A percentile compares a stretch with the other conserved stretches of the same genome.
These are phyloP conservation scores for Amorpha juglandis DNA, from an alignment of 2,888 invertebrate genomes.

Conservation along the genomic window DNA sequence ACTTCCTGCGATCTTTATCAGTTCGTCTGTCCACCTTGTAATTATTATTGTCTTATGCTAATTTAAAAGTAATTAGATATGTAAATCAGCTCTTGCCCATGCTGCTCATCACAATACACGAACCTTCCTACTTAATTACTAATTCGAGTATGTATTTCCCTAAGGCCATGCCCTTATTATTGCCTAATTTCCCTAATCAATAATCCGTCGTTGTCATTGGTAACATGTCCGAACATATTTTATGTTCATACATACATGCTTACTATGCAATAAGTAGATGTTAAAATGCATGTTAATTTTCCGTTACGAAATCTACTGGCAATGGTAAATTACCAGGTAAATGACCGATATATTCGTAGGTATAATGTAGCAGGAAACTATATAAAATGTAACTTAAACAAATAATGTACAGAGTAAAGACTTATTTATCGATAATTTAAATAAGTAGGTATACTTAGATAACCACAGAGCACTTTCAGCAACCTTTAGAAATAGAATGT, in stretches of 20 bases:
- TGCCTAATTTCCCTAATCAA: constrained; percentile 14
- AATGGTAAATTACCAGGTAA: constrained; percentile 5
- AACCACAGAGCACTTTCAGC: too few relatives aligned
- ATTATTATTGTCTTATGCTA: too few relatives aligned
- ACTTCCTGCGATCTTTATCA: too few relatives aligned
- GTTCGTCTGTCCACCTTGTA: too few relatives aligned
- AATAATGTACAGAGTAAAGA: too few relatives aligned
- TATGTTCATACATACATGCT: too few relatives aligned
- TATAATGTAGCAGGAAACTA: too few relatives aligned
- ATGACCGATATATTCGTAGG: neutral
- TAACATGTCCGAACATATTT: neutral
- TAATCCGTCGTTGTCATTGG: neutral
- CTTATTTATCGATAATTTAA: too few relatives aligned
- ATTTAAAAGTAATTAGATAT: too few relatives aligned
- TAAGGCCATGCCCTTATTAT: constrained; percentile 13
- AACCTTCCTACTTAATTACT: constrained; percentile 1
- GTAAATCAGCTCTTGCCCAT: neutral
- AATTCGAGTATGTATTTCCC: neutral
- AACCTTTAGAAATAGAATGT: too few relatives aligned
- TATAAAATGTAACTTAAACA: too few relatives aligned
- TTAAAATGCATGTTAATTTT: neutral
- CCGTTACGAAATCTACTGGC: constrained; percentile 5
- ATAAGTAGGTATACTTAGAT: too few relatives aligned
- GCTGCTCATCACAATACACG: neutral
- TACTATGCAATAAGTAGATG: neutral